Base-by-base conservation (phyloP, 2,113 vertebrate genomes). In the Ammodytes marinus region DNA sequence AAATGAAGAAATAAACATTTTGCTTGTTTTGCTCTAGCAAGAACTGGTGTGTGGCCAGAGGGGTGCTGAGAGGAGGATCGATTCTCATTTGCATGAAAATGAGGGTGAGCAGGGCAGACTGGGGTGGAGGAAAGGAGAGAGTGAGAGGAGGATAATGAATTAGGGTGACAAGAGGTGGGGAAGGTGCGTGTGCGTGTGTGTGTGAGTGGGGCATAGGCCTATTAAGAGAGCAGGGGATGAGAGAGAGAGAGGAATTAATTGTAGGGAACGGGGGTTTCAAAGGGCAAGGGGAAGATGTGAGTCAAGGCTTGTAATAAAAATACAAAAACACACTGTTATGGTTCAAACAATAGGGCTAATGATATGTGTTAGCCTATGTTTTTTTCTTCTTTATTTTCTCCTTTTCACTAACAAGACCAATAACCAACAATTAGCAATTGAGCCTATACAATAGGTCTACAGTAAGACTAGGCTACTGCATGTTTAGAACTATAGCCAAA, bases 91-190 rank as follows among this genome's bases (percentile, higher is more conserved):
- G 70, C 83, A 85, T 85, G 69, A 74, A 83, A 83, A 88, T 68
- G 55, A 86, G 80, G 69, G 87, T 68, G 7, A 96, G 94, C 95
- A 95, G 27, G 50, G 11, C 43, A 59, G 46, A 45, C 50, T 11
- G 57, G 13, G 57, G 43, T 27, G 55, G 69, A 45, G 57, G 74
- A 76, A 37, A 67, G n/a, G 55, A 17, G 46, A n/a, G 47, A 52
- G 35, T 19, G 77, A 80, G 37, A 49, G 63, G 64, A 42, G 72
- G 59, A 19, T 77, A 46, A 77, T 52, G 67, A 39, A 71, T 65
- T 52, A 67, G 61, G 54, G 53, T 64, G 52, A 40, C 68, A 63
- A 65, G 39, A 69, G 40, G 19, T 15, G 19, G 53, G 27, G 12
- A 17, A n/a, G 35, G 4, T 15, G 58, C 19, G 47, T 45, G 37